Base-by-base conservation (phyloP, 1,140 invertebrate genomes). In the Venturia canescens region DNA sequence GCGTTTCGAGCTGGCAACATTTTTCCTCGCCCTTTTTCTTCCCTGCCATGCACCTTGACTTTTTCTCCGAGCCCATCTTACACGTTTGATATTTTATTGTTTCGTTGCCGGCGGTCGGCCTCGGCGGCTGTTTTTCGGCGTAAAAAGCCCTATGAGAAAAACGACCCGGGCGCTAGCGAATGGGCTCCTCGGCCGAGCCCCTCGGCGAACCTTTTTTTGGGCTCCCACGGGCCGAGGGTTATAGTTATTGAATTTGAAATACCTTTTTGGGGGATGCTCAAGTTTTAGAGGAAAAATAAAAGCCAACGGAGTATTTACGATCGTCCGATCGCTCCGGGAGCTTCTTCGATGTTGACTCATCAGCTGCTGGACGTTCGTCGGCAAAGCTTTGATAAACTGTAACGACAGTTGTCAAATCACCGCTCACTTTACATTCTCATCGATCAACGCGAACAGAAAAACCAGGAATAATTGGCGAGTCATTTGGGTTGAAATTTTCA, bases 41-140 rank as follows among this genome's bases (percentile, higher is more conserved):
- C 16, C 53, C n/a, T 16, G 1, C 57, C 0, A 18, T 11, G 1
- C 18, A n/a, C 57, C n/a, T 3, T 15, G 3, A 26, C 1, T 63
- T 63, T 63, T 63, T 63, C 13, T 63, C 16, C 1, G 15, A 3
- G 16, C 23, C 3, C 60, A 18, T 5, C 3, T 3, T 9, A 60
- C 21, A 60, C 5, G 60, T 3, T 23, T 21, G 60, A 63, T 63
- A 63, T 63, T 63, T 63, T 63, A 63, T 63, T 63, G 60, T 63
- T 63, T 63, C 7, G 15, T 23, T 9, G 18, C 5, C 0, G n/a
- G 3, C 1, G n/a, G 53, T 57, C 21, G 18, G 4, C 4, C 13
- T 27, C 18, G 50, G 18, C 50, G 7, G n/a, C 16, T 18, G 60
- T 26, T 63, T 27, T 23, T 63, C 60, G 23, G 26, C 1, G 11